These are phyloP conservation scores for Pituophis catenifer DNA, from an alignment of 2,113 vertebrate genomes.

Conservation along the genomic window DNA sequence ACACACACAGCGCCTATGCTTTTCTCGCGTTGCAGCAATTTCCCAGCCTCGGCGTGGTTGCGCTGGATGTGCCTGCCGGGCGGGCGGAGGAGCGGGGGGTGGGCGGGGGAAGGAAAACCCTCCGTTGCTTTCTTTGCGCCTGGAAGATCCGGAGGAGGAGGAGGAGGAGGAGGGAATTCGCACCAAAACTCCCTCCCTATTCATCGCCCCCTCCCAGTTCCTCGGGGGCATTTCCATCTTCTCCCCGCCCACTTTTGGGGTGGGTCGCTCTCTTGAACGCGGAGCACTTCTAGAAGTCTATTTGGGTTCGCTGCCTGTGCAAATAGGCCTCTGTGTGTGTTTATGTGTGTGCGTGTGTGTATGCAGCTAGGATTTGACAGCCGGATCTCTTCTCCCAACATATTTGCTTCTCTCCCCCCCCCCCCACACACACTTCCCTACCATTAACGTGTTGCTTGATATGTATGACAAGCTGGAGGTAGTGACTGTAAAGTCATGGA, in stretches of 20 bases:
- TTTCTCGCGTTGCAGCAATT: conserved; percentile 53
- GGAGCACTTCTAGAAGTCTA: not conserved
- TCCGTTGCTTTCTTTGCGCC: conserved; percentile 42
- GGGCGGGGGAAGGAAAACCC: conserved; percentile 14
- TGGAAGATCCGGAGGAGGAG: conserved; percentile 32
- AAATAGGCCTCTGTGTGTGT: conserved; percentile 7
- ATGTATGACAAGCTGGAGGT: not conserved
- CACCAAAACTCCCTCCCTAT: conserved; percentile 2
- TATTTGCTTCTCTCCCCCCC: accelerated
- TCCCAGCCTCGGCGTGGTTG: not conserved
- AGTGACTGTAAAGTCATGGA: not conserved
- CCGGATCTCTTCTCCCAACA: not conserved
- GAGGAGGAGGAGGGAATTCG: not conserved
- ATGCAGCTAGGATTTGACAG: not conserved
- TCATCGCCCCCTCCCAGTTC: not conserved
- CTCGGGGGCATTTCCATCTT: conserved; percentile 34
- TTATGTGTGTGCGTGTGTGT: not conserved
- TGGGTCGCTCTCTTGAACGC: not conserved
- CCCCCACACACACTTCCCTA: not conserved
- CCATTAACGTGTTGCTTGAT: conserved; percentile 7
- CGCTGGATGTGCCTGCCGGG: conserved; percentile 25
- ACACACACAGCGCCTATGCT: not conserved
- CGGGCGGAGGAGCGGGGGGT: too few relatives aligned
- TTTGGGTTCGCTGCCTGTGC: conserved; percentile 6
- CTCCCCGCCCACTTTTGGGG: not conserved